A percentile compares a stretch with the other conserved stretches of the same genome.
Evolutionary conservation across 2,113 vertebrate species (phyloP).

Genomic region (Dipodomys merriami): DNA sequence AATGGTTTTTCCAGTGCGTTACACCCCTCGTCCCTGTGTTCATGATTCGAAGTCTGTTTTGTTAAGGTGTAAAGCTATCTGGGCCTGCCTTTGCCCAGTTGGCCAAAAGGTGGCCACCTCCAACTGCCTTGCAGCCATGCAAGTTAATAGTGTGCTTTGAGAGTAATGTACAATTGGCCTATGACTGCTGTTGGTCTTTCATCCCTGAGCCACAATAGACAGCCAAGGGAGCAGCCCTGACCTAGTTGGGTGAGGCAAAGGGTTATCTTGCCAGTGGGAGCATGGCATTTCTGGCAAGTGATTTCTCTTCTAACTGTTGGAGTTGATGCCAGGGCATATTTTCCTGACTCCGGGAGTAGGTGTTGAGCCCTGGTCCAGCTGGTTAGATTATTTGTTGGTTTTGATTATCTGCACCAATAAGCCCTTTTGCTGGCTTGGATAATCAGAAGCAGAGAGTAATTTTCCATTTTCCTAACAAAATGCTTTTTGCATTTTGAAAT

Average conservation of each 20-base stretch:
- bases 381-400: conserved; percentile 77
- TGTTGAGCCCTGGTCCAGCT: conserved; percentile 74
- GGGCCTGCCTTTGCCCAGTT: neutral
- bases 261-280: conserved; percentile 71
- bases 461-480: conserved; percentile 60
- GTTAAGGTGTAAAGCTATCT: conserved; percentile 36
- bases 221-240: conserved; percentile 67
- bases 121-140: neutral
- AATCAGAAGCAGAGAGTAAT: conserved; percentile 33
- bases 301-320: conserved; percentile 65
- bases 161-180: conserved; percentile 30
- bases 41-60: neutral
- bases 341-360: conserved; percentile 65
- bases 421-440: conserved; percentile 55
- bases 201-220: neutral
- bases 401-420: conserved; percentile 75
- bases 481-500: conserved; percentile 51
- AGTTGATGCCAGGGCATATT: conserved; percentile 76
- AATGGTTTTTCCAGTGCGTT: neutral
- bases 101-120: neutral
- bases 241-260: conserved; percentile 76
- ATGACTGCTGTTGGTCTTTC: conserved; percentile 16
- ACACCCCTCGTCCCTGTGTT: neutral
- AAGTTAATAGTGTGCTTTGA: conserved; percentile 29
- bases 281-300: conserved; percentile 71